These are phyloP conservation scores for Limenitis arthemis DNA, from an alignment of 2,888 invertebrate species.

Conservation along the genomic window DNA sequence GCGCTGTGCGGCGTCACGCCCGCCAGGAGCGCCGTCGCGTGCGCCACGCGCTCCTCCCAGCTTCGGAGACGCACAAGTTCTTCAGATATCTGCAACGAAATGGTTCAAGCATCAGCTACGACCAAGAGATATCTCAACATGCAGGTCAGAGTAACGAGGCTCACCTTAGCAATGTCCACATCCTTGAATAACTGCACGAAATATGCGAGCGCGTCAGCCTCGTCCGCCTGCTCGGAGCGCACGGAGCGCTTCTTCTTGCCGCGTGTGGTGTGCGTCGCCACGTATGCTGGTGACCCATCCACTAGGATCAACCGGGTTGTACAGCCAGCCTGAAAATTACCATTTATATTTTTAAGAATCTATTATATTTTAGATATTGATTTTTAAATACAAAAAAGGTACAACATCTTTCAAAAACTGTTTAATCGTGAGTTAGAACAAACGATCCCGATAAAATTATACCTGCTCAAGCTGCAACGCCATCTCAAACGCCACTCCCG, in stretches of 20 bases:
- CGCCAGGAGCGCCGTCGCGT: slow-evolving; percentile 72
- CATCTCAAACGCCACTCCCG: slow-evolving; percentile 96
- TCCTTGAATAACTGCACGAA: slow-evolving; percentile 87
- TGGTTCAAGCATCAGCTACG: background rate
- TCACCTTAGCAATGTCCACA: slow-evolving; percentile 75
- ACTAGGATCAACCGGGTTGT: slow-evolving; percentile 80
- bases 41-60: slow-evolving; percentile 74
- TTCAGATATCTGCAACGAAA: slow-evolving; percentile 53
- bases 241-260: slow-evolving; percentile 72
- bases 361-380: too few relatives aligned
- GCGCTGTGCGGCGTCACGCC: slow-evolving; percentile 61
- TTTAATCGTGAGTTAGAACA: too few relatives aligned
- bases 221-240: slow-evolving; percentile 68
- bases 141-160: too few relatives aligned
- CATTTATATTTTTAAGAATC: too few relatives aligned
- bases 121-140: too few relatives aligned
- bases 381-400: too few relatives aligned
- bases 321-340: slow-evolving; percentile 51
- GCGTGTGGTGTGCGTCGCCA: slow-evolving; percentile 82
- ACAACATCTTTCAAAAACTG: too few relatives aligned
- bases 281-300: slow-evolving; percentile 92
- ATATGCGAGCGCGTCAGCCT: slow-evolving; percentile 84
- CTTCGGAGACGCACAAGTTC: slow-evolving; percentile 73
- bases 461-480: slow-evolving; percentile 83
- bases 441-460: background rate